Base-by-base conservation (phyloP, 2,888 invertebrate genomes). In the Epinotia demarniana region DNA sequence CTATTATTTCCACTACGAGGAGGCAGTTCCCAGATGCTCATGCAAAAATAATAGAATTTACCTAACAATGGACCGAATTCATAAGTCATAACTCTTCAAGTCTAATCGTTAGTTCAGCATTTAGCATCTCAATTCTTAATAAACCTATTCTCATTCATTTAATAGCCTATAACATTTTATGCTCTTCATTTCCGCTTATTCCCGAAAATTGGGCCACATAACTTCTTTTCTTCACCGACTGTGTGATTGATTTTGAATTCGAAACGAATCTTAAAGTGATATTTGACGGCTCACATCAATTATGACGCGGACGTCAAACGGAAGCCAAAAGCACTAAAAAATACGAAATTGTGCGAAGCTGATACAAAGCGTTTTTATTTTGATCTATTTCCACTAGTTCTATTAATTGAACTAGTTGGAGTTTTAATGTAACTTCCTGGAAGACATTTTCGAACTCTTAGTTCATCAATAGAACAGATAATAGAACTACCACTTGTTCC, bases 221-320 rank as follows among this genome's bases (percentile, higher is more conserved):
- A 16, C 27, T 69, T 77, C 33, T 27, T 78, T 19, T 19, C 58
- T 46, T 67, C 66, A 18, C 23, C 69, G 62, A 78, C 79, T 64
- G 73, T 80, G 81, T 89, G 90, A 92, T 91, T 91, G 89, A 91
- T 91, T 90, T 90, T 82, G 84, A 85, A 89, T 86, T 88, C 85
- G 87, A 87, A 89, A 88, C 89, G 88, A 92, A 91, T 91, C 82
- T 84, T 82, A 87, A 89, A 89, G 87, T 89, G 86, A 87, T 87
- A 85, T 85, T 85, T 87, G 90, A 90, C 89, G 84, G 86, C 83
- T 83, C 80, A 85, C 87, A 89, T 90, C 87, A 86, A 88, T 89
- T 86, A 83, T 79, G 80, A 80, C 80, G 78, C 68, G 75, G 74
- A 76, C 74, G 64, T 55, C 75, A 43, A 72, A 72, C 76, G 69